Evolutionary conservation across 2,888 invertebrate species (phyloP), one percentile per base, ranked within the genome.

Genomic region (Drosophila paramelanica): DNA sequence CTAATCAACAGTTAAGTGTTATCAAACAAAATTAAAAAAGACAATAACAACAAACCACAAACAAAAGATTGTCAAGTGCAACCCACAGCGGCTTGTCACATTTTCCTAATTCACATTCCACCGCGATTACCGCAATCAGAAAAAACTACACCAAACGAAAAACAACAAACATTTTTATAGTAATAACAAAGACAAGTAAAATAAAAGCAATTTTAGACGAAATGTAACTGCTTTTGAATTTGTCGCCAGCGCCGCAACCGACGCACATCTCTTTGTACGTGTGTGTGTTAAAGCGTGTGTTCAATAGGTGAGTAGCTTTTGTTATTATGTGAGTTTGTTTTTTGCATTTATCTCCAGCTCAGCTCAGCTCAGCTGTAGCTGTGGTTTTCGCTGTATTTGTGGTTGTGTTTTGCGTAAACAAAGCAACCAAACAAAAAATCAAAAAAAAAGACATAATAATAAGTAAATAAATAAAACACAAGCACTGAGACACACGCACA

Each of bases 191-290:
- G 42, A 47, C 46, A 49, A 41, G 25, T 25, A 42, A 56, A 58
- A 33, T 67, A 56, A 66, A 66, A 27, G 41, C 47, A 20, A 49
- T 55, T 33, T 45, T 56, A 65, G 45, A 33, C 61, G 61, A 67
- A 69, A 66, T 79, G 84, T 72, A 55, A 69, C 60, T 79, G 81
- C 88, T 85, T 70, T 68, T 85, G 67, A 79, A 56, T 62, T 59
- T 39, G 51, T 66, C 45, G 67, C 55, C 27, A 50, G 49, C 56
- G 58, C 31, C 47, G 41, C 41, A n/a, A 36, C 36, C 33, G 17
- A 39, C 45, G 33, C 23, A 17, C 20, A 55, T 43, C 42, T 38
- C 33, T 46, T 55, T 59, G 52, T 56, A 23, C 61, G 31, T 11
- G 31, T 62, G 33, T 56, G 50, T 36, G 61, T 67, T 4, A 13